Percentiles rank a stretch among this genome's conserved stretches.
Conservation (phyloP, 2,888 invertebrate genomes). For the Lycaena phlaeas region DNA sequence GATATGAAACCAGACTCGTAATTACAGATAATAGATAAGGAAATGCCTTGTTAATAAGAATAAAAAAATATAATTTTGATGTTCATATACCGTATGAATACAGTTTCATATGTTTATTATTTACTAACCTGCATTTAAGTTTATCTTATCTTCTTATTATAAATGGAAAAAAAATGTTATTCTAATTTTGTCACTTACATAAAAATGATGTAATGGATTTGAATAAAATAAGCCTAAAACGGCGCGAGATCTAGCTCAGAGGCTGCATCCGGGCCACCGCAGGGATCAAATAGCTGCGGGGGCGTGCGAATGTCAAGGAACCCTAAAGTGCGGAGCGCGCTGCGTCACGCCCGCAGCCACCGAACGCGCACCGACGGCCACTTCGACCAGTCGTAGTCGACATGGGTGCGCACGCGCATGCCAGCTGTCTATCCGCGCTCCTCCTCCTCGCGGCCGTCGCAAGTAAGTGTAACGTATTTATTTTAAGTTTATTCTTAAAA, state of each 20-base stretch:
- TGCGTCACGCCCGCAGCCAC: slow-evolving; percentile 17
- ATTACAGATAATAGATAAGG: slow-evolving; percentile 35
- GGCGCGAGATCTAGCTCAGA: no score
- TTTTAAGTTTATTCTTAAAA: slow-evolving; percentile 2
- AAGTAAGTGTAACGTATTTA: slow-evolving; percentile 36
- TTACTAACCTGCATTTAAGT: no score
- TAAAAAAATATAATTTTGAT: background rate
- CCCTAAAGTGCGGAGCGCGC: slow-evolving; percentile 32
- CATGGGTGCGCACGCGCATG: slow-evolving; percentile 58
- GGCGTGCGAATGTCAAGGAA: slow-evolving; percentile 70
- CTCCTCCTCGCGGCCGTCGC: slow-evolving; percentile 26
- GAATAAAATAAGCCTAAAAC: no score
- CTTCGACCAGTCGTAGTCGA: slow-evolving; percentile 47
- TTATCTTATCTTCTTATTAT: no score
- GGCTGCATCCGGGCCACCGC: slow-evolving; percentile 67
- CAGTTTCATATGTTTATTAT: no score
- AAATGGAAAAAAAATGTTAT: no score
- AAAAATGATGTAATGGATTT: no score
- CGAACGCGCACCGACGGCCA: background rate
- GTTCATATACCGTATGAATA: no score
- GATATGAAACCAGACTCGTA: slow-evolving; percentile 40
- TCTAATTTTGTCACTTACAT: no score
- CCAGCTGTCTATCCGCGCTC: slow-evolving; percentile 25
- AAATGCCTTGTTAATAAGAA: slow-evolving; percentile 10
- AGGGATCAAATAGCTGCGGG: slow-evolving; percentile 52